Percentiles rank a stretch among this genome's conserved stretches.
phyloP scores from a whole-genome alignment of 2,113 vertebrate genomes.

The Trematocara zebra region DNA sequence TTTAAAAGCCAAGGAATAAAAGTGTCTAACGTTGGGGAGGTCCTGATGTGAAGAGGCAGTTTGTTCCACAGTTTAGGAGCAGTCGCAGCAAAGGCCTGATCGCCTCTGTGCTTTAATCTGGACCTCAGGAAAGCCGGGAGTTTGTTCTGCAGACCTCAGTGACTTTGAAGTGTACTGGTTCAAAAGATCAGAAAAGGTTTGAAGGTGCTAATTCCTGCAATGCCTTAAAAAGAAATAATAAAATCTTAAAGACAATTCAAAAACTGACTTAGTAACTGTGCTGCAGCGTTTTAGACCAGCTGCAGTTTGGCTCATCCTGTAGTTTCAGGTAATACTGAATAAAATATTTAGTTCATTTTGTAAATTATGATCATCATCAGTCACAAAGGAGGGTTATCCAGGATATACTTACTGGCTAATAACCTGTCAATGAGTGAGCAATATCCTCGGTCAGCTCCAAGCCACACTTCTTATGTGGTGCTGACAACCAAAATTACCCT shows the following conservation, averaged over 20 bases:
- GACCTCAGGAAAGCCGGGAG: neutral
- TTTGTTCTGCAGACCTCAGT: neutral
- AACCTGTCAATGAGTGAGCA: neutral
- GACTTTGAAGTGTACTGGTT: neutral
- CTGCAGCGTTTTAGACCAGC: fast-evolving
- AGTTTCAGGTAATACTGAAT: neutral
- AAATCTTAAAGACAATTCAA: fast-evolving
- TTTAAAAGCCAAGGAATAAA: neutral
- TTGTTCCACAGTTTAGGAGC: neutral
- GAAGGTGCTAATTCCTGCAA: neutral
- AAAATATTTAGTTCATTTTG: neutral
- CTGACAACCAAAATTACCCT: neutral
- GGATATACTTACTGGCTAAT: neutral
- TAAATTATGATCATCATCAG: neutral
- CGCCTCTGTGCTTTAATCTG: neutral
- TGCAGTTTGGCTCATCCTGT: neutral
- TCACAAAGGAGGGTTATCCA: neutral
- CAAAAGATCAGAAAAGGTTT: neutral
- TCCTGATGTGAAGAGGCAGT: neutral
- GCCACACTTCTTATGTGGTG: neutral
- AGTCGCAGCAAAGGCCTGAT: neutral
- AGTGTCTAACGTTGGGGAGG: neutral
- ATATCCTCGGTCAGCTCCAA: fast-evolving
- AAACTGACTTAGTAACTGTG: neutral
- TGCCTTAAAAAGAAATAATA: neutral